A percentile compares a stretch with the other conserved stretches of the same genome.
These are phyloP conservation scores for Halcyon leucocephala DNA, from an alignment of 2,797 vertebrate species.

Conservation along the genomic window DNA sequence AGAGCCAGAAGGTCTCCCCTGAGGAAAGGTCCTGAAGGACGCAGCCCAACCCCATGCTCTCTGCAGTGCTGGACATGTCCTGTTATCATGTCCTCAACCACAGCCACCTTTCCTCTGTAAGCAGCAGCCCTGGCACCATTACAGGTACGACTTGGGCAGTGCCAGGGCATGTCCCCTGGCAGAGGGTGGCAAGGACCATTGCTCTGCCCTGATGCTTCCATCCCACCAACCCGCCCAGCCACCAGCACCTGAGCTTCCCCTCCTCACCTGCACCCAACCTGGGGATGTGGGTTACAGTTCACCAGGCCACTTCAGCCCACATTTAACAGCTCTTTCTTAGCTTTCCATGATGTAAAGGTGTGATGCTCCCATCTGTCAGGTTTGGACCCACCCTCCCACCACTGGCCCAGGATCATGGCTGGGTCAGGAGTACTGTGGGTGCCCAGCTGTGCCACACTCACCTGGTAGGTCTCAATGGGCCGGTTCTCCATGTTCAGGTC, in stretches of 20 bases:
- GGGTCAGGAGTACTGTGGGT: rapidly evolving
- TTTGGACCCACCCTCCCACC: rapidly evolving
- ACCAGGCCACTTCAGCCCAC: neutral
- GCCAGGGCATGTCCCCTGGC: neutral
- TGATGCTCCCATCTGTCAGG: rapidly evolving
- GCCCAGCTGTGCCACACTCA: neutral
- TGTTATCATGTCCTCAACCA: rapidly evolving
- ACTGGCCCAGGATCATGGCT: rapidly evolving
- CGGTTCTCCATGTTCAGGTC: conserved; percentile 98
- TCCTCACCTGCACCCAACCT: neutral
- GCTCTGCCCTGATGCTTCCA: rapidly evolving
- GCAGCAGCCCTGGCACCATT: neutral
- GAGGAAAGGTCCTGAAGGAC: neutral
- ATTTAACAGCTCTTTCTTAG: neutral
- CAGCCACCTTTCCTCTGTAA: rapidly evolving
- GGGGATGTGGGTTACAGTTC: neutral
- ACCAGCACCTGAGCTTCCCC: neutral
- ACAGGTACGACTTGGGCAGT: rapidly evolving
- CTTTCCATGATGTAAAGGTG: neutral
- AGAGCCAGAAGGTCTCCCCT: neutral
- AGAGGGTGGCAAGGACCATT: neutral
- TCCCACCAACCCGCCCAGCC: neutral
- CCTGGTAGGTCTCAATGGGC: conserved; percentile 95
- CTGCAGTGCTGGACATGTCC: rapidly evolving
- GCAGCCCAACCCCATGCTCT: rapidly evolving